These are phyloP conservation scores for Panagrolaimus sp. DNA, from an alignment of 1,140 invertebrate genomes.

Conservation along the genomic window DNA sequence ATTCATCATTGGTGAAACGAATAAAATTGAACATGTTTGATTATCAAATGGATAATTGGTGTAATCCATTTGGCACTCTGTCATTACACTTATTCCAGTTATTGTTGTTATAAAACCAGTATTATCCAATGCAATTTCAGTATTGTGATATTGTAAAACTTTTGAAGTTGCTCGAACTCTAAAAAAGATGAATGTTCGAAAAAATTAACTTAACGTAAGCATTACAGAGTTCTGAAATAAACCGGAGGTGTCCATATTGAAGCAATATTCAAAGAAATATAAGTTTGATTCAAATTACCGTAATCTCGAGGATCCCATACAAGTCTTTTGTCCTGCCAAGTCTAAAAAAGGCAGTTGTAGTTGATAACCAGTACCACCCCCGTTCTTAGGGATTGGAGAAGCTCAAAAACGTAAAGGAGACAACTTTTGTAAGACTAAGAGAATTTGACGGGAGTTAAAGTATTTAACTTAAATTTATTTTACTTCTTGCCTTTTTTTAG, in stretches of 20 bases:
- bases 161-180: background rate
- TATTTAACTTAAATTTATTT: no score
- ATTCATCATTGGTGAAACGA: background rate
- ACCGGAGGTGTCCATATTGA: background rate
- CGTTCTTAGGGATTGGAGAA: no score
- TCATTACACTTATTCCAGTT: background rate
- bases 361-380: no score
- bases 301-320: slow-evolving; percentile 4
- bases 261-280: background rate
- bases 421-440: no score
- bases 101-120: background rate
- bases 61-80: background rate
- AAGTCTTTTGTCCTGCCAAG: background rate
- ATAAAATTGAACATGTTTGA: background rate
- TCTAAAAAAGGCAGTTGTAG: no score
- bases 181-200: background rate
- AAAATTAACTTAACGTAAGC: background rate
- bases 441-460: no score
- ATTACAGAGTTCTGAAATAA: background rate
- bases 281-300: background rate
- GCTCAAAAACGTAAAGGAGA: no score
- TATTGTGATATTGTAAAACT: background rate
- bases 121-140: background rate
- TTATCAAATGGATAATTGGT: slow-evolving; percentile 5
- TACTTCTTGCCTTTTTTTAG: no score